A percentile compares a stretch with the other conserved stretches of the same genome.
Conservation (phyloP, 1,140 invertebrate genomes). For the Caenorhabditis inopinata region DNA sequence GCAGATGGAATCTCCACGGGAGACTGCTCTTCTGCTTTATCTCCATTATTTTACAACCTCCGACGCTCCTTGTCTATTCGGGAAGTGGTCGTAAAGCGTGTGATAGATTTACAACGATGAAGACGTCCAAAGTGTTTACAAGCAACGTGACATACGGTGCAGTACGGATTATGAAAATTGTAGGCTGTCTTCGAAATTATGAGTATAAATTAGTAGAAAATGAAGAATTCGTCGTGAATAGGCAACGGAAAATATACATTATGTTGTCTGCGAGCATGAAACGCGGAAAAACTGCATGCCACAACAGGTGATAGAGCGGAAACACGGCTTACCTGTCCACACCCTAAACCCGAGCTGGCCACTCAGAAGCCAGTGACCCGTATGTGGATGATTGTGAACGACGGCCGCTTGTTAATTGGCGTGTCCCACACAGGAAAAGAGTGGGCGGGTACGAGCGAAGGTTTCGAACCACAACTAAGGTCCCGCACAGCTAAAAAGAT, state of each 20-base stretch:
- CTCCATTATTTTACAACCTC: constrained; percentile 13
- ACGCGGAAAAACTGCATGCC: background rate
- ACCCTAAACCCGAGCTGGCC: background rate
- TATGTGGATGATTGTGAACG: constrained; percentile 25
- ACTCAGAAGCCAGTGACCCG: constrained; percentile 29
- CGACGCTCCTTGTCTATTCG: background rate
- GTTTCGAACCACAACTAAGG: background rate
- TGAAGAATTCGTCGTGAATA: background rate
- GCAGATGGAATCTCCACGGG: constrained; percentile 18
- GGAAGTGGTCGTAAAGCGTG: constrained; percentile 9
- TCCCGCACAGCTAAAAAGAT: too few relatives aligned
- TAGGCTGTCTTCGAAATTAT: background rate
- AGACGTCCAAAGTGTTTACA: constrained; percentile 18
- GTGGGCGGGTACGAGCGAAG: background rate
- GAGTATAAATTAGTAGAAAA: background rate
- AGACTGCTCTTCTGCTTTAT: background rate
- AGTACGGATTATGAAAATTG: constrained; percentile 6
- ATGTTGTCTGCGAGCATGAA: too few relatives aligned
- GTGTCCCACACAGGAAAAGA: background rate
- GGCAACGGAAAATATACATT: background rate
- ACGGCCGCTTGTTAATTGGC: constrained; percentile 29
- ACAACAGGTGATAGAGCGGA: constrained; percentile 26
- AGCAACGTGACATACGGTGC: constrained; percentile 18
- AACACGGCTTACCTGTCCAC: constrained; percentile 19
- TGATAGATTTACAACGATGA: constrained; percentile 29